Conservation (phyloP, 2,797 vertebrate genomes). For the Myripristis murdjan region DNA sequence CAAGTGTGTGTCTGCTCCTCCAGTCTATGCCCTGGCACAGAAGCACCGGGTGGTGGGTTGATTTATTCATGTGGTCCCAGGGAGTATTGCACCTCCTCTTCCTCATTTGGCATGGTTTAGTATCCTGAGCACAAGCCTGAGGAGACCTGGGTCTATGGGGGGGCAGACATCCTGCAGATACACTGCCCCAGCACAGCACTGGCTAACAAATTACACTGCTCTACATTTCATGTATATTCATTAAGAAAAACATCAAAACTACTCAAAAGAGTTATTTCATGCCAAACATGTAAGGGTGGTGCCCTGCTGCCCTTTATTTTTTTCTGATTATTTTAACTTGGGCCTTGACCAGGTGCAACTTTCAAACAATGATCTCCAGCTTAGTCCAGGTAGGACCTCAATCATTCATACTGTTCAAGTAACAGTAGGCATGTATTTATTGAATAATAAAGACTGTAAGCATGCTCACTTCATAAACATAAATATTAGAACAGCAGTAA, state of each 20-base stretch:
- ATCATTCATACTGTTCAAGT: not conserved
- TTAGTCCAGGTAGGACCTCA: conserved; percentile 11
- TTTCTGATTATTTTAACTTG: not conserved
- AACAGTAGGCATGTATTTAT: too few species aligned
- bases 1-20: conserved; percentile 25
- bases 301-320: conserved; percentile 5
- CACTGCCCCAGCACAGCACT: conserved; percentile 50
- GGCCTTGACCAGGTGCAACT: not conserved
- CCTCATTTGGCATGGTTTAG: conserved; percentile 79
- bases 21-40: conserved; percentile 50
- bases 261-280: conserved; percentile 22
- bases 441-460: too few species aligned
- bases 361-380: not conserved
- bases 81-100: conserved; percentile 75
- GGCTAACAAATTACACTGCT: conserved; percentile 65
- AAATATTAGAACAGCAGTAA: not conserved
- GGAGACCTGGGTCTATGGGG: conserved; percentile 69
- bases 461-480: not conserved
- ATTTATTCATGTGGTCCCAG: conserved; percentile 80
- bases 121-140: conserved; percentile 72
- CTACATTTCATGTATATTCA: conserved; percentile 75
- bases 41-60: conserved; percentile 73
- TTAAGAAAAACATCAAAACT: conserved; percentile 49
- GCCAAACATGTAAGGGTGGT: conserved; percentile 16
- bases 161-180: conserved; percentile 69